Evolutionary conservation across 1,140 invertebrate genomes (phyloP).

Genomic region (Pollicipes pollicipes): DNA sequence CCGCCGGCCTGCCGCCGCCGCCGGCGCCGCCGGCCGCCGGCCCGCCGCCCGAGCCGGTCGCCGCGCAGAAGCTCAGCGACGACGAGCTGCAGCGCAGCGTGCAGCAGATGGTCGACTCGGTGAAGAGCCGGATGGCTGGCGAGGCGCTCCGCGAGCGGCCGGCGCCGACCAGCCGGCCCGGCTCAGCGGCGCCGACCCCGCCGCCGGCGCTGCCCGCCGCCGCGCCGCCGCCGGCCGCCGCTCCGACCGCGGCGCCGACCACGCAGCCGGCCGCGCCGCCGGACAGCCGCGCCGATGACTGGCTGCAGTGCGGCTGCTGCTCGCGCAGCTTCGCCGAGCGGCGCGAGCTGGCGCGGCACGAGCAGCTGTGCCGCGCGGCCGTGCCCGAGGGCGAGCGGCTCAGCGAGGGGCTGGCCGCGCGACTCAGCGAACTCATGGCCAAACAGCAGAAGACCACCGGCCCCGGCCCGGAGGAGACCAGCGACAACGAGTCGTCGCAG

Average conservation of each 20-base stretch:
- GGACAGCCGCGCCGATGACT: conserved; percentile 34
- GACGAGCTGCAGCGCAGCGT: conserved; percentile 25
- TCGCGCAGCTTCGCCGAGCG: conserved; percentile 17
- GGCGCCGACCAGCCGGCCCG: conserved; percentile 8
- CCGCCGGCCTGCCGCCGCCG: neutral
- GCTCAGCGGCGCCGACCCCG: conserved; percentile 12
- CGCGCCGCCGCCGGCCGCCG: no score
- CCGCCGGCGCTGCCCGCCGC: no score
- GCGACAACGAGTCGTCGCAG: neutral
- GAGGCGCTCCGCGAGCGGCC: conserved; percentile 48
- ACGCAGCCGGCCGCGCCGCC: conserved; percentile 16
- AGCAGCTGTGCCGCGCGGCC: conserved; percentile 32
- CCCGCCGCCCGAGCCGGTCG: conserved; percentile 17
- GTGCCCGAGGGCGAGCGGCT: conserved; percentile 22
- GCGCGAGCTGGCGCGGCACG: conserved; percentile 53
- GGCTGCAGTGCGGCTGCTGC: neutral
- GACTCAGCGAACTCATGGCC: conserved; percentile 13
- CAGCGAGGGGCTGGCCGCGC: conserved; percentile 30
- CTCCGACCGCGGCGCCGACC: neutral
- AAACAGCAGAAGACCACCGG: conserved; percentile 7
- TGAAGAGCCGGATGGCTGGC: conserved; percentile 54
- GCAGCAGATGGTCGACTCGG: conserved; percentile 52
- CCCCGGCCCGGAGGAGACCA: neutral
- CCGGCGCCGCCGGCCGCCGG: conserved; percentile 13
- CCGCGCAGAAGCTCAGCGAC: conserved; percentile 8